These are phyloP conservation scores for Pterocles orientalis DNA, from an alignment of 2,113 vertebrate genomes.

Conservation along the genomic window DNA sequence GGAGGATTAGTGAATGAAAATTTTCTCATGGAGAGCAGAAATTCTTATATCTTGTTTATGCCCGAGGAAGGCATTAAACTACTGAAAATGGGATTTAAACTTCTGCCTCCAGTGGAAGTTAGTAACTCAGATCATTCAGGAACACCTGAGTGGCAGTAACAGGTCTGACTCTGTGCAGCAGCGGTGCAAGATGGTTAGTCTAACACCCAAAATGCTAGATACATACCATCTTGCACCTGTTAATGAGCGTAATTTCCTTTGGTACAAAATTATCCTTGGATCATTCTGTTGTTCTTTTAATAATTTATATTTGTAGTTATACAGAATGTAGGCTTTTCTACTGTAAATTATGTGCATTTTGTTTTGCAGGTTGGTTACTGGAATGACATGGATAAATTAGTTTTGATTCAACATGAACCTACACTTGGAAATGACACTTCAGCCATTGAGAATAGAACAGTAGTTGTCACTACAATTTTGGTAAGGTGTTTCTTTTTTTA, in stretches of 20 bases:
- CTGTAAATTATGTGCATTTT: background rate
- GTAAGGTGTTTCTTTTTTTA: constrained; percentile 82
- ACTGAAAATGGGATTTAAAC: background rate
- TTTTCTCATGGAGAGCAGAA: background rate
- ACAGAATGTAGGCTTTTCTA: background rate
- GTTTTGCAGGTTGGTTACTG: constrained; percentile 93
- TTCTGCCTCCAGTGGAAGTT: background rate
- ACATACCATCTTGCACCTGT: rapidly evolving
- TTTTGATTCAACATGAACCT: constrained; percentile 93
- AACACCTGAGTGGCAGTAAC: background rate
- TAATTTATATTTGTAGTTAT: background rate
- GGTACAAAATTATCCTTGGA: background rate
- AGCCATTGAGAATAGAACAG: constrained; percentile 92
- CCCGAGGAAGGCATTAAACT: background rate
- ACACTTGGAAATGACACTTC: constrained; percentile 90
- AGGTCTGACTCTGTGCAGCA: background rate
- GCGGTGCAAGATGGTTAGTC: background rate
- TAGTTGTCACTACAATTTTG: constrained; percentile 98
- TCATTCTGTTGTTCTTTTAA: background rate
- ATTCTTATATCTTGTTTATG: background rate
- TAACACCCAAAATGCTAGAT: background rate
- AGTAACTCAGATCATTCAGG: background rate
- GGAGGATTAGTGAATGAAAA: background rate
- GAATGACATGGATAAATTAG: constrained; percentile 97
- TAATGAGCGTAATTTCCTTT: rapidly evolving